Evolutionary conservation across 2,797 vertebrate species (phyloP).

Genomic region (Caiman crocodilus): DNA sequence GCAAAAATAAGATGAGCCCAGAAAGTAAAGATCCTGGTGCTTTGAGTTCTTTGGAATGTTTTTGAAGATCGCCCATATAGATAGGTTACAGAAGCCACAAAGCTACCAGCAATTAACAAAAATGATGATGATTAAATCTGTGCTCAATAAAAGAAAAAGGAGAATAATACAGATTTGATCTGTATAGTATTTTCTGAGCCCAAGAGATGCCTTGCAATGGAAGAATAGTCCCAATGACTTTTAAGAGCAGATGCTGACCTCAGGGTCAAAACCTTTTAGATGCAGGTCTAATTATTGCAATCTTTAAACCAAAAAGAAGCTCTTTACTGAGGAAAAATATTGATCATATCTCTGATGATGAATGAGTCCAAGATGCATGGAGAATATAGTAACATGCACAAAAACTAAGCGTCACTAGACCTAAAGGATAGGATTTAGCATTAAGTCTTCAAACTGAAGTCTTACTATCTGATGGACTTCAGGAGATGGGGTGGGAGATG

Average conservation of each 20-base stretch:
- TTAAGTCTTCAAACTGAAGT: background rate
- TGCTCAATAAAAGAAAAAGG: background rate
- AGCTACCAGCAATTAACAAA: background rate
- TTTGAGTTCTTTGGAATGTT: background rate
- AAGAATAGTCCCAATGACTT: background rate
- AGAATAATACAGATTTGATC: background rate
- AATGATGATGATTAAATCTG: accelerated
- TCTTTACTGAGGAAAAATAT: background rate
- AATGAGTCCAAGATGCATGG: background rate
- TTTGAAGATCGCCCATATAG: background rate
- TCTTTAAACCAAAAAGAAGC: background rate
- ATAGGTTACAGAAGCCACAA: background rate
- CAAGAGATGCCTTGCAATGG: background rate
- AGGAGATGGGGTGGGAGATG: too few relatives aligned
- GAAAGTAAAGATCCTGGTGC: background rate
- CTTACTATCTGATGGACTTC: background rate
- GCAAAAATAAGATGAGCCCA: background rate
- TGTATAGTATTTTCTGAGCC: background rate
- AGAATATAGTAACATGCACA: too few relatives aligned
- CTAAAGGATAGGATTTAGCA: background rate
- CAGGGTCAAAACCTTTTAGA: background rate
- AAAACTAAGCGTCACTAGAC: background rate
- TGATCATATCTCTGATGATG: background rate
- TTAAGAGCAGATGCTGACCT: background rate
- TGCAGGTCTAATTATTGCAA: background rate